A percentile compares a stretch with the other conserved stretches of the same genome.
phyloP scores from a whole-genome alignment of 2,888 invertebrate species.

The Odontocolon sp. region DNA sequence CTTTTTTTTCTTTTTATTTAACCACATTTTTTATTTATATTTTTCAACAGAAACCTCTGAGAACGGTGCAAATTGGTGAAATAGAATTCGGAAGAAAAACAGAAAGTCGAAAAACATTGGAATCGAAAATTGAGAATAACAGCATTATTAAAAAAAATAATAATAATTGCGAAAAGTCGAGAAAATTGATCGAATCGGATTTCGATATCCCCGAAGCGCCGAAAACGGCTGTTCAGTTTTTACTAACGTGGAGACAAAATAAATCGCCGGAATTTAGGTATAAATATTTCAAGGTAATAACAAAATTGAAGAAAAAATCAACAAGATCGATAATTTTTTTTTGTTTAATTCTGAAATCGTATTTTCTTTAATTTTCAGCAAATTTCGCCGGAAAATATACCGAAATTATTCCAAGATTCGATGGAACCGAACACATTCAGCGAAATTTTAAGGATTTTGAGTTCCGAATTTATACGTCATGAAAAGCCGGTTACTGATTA shows the following conservation, averaged over 20 bases:
- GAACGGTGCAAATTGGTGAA: conserved; percentile 82
- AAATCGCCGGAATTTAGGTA: conserved; percentile 82
- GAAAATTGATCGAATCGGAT: conserved; percentile 35
- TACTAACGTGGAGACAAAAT: conserved; percentile 84
- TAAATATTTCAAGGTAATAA: conserved; percentile 83
- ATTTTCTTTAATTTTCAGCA: conserved; percentile 78
- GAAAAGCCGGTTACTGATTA: conserved; percentile 81
- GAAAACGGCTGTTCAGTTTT: conserved; percentile 86
- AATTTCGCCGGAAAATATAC: conserved; percentile 83
- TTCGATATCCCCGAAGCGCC: conserved; percentile 81
- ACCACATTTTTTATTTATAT: background rate
- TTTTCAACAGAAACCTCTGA: conserved; percentile 83
- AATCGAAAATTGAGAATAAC: no score
- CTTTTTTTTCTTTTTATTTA: conserved; percentile 29
- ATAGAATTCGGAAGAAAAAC: conserved; percentile 76
- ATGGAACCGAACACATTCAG: conserved; percentile 86
- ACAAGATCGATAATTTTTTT: background rate
- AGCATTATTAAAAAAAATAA: conserved; percentile 31
- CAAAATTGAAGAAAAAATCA: background rate
- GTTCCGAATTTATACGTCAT: conserved; percentile 80
- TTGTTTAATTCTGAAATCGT: background rate
- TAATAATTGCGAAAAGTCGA: conserved; percentile 27
- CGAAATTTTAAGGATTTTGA: conserved; percentile 83
- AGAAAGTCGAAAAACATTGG: conserved; percentile 38
- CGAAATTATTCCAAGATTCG: conserved; percentile 86